phyloP scores from a whole-genome alignment of 2,113 vertebrate species.

The Pachycephala philippinensis region DNA sequence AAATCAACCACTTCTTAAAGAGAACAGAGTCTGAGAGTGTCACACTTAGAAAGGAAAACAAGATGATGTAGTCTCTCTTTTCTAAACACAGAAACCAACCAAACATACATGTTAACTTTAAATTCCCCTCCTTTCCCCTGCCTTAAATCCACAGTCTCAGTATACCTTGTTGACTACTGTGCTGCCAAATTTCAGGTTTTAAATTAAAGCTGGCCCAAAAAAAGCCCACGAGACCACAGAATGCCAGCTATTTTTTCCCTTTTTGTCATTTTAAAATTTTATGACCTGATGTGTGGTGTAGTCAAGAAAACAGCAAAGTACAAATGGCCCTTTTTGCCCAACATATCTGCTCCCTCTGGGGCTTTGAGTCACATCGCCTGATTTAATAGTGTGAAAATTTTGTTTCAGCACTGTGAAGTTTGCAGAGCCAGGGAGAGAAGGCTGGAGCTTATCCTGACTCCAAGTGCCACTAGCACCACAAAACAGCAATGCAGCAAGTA shows the following conservation, averaged over 20 bases:
- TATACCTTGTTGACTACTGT: background rate
- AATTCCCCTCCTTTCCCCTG: background rate
- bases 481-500: background rate
- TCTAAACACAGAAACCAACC: constrained; percentile 32
- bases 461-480: background rate
- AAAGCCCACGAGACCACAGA: constrained; percentile 7
- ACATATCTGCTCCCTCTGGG: background rate
- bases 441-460: background rate
- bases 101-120: background rate
- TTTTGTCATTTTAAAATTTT: constrained; percentile 38
- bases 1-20: constrained; percentile 1
- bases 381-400: background rate
- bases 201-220: constrained; percentile 39
- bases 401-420: background rate
- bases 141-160: constrained; percentile 25
- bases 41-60: constrained; percentile 18
- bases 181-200: constrained; percentile 16
- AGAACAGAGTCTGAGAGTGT: background rate
- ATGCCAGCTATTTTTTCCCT: background rate
- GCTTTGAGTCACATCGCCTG: background rate
- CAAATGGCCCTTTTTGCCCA: background rate
- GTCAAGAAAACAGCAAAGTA: background rate
- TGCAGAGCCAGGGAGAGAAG: background rate
- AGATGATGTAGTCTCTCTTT: background rate
- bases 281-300: background rate